These are phyloP conservation scores for Psittacula derbiana DNA, from an alignment of 2,797 vertebrate genomes.

Conservation along the genomic window DNA sequence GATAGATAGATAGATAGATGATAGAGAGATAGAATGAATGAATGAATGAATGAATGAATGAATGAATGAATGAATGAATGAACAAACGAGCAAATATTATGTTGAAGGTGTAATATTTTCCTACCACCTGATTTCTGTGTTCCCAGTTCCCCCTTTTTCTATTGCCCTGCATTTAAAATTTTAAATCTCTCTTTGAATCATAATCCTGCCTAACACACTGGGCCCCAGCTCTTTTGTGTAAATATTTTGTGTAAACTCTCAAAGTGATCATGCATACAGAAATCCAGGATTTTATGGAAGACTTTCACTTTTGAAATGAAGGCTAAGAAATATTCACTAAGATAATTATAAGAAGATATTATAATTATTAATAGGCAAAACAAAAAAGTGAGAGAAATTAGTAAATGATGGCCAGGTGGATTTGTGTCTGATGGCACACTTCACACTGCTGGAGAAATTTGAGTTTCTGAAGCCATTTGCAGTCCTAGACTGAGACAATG, in stretches of 20 bases:
- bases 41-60: no score
- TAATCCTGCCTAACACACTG: neutral
- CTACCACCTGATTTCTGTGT: neutral
- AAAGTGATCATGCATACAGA: neutral
- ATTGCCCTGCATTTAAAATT: neutral
- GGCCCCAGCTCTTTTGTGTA: neutral
- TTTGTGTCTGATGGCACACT: neutral
- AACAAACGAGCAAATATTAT: neutral
- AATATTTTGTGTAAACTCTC: neutral
- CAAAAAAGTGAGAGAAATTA: neutral
- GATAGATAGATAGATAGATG: neutral
- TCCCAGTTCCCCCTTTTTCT: neutral
- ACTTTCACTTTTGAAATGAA: neutral
- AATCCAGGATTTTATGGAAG: neutral
- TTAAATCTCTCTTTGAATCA: neutral
- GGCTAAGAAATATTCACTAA: neutral
- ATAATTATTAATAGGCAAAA: neutral
- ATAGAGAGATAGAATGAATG: no score
- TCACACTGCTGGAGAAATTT: neutral
- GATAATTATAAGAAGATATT: neutral
- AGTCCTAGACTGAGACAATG: neutral
- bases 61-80: neutral
- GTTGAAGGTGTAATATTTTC: neutral
- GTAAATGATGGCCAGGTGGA: neutral
- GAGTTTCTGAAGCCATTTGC: neutral